Evolutionary conservation across 1,140 invertebrate species (phyloP), one percentile per base, ranked within the genome.

Genomic region (Leptoteleia sp.): DNA sequence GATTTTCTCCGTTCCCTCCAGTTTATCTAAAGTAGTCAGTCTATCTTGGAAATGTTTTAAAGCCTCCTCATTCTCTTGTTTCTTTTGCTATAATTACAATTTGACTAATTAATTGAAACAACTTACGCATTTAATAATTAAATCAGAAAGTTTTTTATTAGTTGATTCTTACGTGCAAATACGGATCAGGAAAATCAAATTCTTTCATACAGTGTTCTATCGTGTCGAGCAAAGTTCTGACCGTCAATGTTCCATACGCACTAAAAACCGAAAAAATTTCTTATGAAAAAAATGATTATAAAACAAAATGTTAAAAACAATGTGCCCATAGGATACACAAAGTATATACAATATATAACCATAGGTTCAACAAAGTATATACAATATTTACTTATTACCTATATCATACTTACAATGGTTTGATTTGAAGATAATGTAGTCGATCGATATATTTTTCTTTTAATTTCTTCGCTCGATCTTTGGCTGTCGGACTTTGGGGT

Each of bases 141-240:
- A 11, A 70, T 9, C n/a, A 1, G 11, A 42, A 15, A 3, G 8
- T 29, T 8, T 29, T 3, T 22, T 3, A 22, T 22, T 3, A 4
- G 1, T 7, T 29, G 6, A 29, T 38, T 81, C 93, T 94, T 87
- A 94, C 94, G 72, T 91, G 91, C 42, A 94, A 91, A 92, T 97
- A 99, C 7, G 97, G 94, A 91, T 99, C 97, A 80, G 95, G 94
- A 88, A 99, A 99, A 67, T 96, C 94, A 86, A 95, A 96, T 83
- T 96, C 94, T 78, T 94, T 93, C 83, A 99, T 91, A 85, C 93
- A 96, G 84, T 96, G 96, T 89, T 98, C 96, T 83, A 98, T 96
- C 42, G 96, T 94, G 85, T 98, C 96, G 54, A 99, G 90, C 59
- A 99, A 90, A 84, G 94, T 94, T 85, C 97, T 90, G 61, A 98